A percentile compares a stretch with the other conserved stretches of the same genome.
phyloP scores from a whole-genome alignment of 1,140 invertebrate species.

The Eulimnadia texana region DNA sequence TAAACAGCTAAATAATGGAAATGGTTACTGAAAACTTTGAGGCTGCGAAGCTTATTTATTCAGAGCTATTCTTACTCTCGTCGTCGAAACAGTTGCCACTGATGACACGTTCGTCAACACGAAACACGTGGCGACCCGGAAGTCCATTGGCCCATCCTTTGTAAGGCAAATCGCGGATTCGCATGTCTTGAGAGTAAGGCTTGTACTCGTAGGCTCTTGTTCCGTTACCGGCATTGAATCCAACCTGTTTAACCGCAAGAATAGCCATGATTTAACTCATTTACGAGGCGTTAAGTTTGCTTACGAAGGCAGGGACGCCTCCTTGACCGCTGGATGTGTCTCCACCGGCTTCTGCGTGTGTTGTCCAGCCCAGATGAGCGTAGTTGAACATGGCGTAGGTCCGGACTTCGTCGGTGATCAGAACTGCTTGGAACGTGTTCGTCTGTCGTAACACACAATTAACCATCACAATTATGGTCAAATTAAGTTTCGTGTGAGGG shows the following conservation, averaged over 20 bases:
- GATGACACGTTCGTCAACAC: constrained; percentile 87
- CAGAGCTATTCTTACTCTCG: constrained; percentile 30
- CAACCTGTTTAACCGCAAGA: constrained; percentile 38
- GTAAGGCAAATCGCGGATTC: constrained; percentile 60
- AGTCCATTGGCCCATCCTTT: constrained; percentile 76
- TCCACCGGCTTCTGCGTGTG: constrained; percentile 77
- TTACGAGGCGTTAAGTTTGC: constrained; percentile 24
- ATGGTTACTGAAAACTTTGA: neutral
- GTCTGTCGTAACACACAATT: constrained; percentile 38
- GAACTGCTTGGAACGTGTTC: constrained; percentile 85
- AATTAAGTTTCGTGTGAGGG: neutral
- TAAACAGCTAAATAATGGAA: constrained; percentile 43
- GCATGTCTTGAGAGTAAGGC: constrained; percentile 75
- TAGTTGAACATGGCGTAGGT: constrained; percentile 94
- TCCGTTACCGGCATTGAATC: constrained; percentile 90
- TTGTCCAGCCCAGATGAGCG: constrained; percentile 71
- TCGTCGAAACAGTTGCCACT: constrained; percentile 58
- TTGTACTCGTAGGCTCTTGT: constrained; percentile 76
- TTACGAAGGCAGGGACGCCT: constrained; percentile 71
- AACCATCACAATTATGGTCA: neutral
- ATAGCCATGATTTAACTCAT: neutral
- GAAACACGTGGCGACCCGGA: constrained; percentile 79
- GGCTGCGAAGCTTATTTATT: no score
- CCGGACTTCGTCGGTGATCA: constrained; percentile 84
- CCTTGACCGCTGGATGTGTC: constrained; percentile 73